Evolutionary conservation across 2,797 vertebrate species (phyloP), one percentile per base, ranked within the genome.

Genomic region (Argya squamiceps): DNA sequence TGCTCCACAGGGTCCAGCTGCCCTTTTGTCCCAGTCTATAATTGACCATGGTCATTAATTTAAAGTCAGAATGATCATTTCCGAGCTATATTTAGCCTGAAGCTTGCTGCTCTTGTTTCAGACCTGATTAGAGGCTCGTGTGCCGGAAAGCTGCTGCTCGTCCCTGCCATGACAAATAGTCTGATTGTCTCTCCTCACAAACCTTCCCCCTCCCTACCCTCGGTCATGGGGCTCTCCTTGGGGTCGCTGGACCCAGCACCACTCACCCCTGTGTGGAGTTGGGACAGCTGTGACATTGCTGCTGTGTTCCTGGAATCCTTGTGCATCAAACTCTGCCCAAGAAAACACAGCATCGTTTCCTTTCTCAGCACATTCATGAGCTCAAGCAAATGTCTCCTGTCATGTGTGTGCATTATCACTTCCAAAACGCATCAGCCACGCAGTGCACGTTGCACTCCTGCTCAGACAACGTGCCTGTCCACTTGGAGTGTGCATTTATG

Each of bases 1-100:
- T 39, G 93, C 95, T 97, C 87, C 95, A 93, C 62, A 49, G 92
- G 77, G 94, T 90, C 88, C 95, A 97, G 93, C 94, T 97, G 96
- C 96, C 95, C 96, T 96, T 96, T 97, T 92, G 96, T 96, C 94
- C 93, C 83, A 82, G 80, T 84, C 86, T 95, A 13, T 95, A 96
- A 96, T 93, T 93, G 94, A 93, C 92, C 70, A 79, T 90, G 6
- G 9, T 84, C 90, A 82, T 96, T 96, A 96, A 96, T 94, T 94
- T 96, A 79, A 94, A 97, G 67, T 92, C 67, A 93, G 90, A 79
- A 93, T 92, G 39, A 92, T 97, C 39, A 15, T 95, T 96, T 90
- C 94, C 0, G 1, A 84, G 85, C 74, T 96, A 95, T 96, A 90
- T 94, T 95, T 97, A 97, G 80, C 73, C 84, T 65, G 47, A 87